phyloP scores from a whole-genome alignment of 2,888 invertebrate species.

The Acleris literana region DNA sequence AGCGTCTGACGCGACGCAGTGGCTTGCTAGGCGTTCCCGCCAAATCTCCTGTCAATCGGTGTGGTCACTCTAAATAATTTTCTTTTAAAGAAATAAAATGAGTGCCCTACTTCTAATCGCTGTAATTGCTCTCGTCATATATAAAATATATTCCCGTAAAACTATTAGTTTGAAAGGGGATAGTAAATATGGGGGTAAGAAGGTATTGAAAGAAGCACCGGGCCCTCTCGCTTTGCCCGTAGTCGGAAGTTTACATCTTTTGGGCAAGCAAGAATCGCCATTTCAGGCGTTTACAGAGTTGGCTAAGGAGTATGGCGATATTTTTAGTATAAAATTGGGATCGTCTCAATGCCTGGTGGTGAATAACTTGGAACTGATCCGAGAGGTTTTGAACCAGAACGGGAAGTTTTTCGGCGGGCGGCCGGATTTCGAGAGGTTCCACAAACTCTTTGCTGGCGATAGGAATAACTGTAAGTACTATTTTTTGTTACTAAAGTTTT shows the following conservation, averaged over 20 bases:
- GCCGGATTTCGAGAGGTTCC: conserved; percentile 91
- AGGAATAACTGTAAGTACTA: conserved; percentile 92
- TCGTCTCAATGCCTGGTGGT: conserved; percentile 88
- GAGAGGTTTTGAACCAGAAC: conserved; percentile 90
- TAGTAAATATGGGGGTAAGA: conserved; percentile 54
- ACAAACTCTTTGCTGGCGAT: conserved; percentile 92
- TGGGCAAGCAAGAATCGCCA: conserved; percentile 86
- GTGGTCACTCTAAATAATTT: conserved; percentile 65
- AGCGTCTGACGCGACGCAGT: conserved; percentile 47
- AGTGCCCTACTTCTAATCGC: conserved; percentile 66
- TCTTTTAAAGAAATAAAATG: conserved; percentile 66
- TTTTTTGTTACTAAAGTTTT: conserved; percentile 8
- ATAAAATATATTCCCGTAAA: conserved; percentile 60
- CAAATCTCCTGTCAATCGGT: conserved; percentile 60
- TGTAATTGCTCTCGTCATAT: conserved; percentile 56
- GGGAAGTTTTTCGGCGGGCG: conserved; percentile 92
- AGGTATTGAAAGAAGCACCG: conserved; percentile 77
- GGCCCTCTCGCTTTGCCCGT: conserved; percentile 87
- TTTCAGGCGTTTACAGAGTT: conserved; percentile 89
- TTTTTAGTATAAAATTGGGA: conserved; percentile 88
- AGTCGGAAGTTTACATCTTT: conserved; percentile 87
- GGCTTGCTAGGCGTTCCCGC: conserved; percentile 59
- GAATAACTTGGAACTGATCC: conserved; percentile 87
- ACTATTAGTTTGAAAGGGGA: conserved; percentile 52
- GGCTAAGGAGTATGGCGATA: conserved; percentile 87